phyloP scores from a whole-genome alignment of 2,113 vertebrate genomes.

The Chlorodrepanis virens region DNA sequence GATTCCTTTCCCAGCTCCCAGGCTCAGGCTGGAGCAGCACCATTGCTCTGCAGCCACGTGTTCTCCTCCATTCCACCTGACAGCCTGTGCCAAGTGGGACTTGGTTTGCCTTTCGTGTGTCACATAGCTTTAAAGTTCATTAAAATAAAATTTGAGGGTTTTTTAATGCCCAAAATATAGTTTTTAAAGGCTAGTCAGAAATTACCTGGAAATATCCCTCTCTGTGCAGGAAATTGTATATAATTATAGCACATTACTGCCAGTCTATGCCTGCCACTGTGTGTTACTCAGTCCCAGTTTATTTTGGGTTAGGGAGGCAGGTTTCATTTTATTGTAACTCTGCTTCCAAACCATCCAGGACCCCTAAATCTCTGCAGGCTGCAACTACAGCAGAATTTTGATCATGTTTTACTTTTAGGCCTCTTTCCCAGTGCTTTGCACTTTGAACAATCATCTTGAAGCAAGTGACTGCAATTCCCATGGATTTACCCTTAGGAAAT shows the following conservation, averaged over 20 bases:
- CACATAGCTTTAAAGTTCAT: background rate
- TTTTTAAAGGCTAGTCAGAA: constrained; percentile 26
- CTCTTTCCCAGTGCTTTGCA: background rate
- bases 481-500: constrained; percentile 35
- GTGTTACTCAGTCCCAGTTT: constrained; percentile 17
- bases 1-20: background rate
- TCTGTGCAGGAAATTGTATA: constrained; percentile 39
- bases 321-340: background rate
- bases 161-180: background rate
- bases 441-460: constrained; percentile 42
- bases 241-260: constrained; percentile 44
- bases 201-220: constrained; percentile 45
- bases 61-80: background rate
- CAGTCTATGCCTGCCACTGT: constrained; percentile 5
- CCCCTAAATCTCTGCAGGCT: constrained; percentile 21
- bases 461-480: constrained; percentile 34
- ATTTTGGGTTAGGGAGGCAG: constrained; percentile 15
- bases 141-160: background rate
- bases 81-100: background rate
- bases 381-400: background rate
- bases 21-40: background rate
- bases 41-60: background rate
- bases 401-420: constrained; percentile 16
- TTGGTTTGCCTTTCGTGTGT: background rate
- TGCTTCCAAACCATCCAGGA: constrained; percentile 8